Evolutionary conservation across 53 echinoderm and acorn worm genomes (phyloP).

Genomic region (Arbacia lixula): DNA sequence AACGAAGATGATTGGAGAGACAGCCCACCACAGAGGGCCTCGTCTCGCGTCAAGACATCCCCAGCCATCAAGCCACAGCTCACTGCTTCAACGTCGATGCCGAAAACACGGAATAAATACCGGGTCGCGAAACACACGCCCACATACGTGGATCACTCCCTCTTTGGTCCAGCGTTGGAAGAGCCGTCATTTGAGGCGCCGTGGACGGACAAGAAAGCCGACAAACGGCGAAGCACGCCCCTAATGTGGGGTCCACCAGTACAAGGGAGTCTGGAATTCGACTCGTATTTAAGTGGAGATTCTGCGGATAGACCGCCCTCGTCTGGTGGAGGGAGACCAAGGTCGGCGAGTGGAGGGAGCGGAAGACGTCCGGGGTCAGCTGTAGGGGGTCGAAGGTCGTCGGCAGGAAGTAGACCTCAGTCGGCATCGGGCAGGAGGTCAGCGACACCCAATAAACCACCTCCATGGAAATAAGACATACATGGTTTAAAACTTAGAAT

Average conservation of each 20-base stretch:
- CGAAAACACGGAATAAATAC: constrained; percentile 69
- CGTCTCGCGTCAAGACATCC: constrained; percentile 30
- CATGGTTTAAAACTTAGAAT: no score
- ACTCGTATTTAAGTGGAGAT: constrained; percentile 48
- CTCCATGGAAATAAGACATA: constrained; percentile 58
- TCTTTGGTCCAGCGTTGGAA: constrained; percentile 81
- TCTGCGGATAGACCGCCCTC: constrained; percentile 42
- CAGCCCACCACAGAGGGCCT: constrained; percentile 10
- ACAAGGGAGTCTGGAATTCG: constrained; percentile 69
- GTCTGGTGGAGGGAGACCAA: constrained; percentile 31
- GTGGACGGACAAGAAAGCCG: constrained; percentile 82
- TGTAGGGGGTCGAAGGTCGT: constrained; percentile 43
- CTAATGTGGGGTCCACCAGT: constrained; percentile 90
- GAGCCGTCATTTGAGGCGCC: constrained; percentile 81
- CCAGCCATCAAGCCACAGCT: constrained; percentile 48
- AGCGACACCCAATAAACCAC: constrained; percentile 54
- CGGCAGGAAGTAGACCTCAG: constrained; percentile 49
- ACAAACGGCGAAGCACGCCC: constrained; percentile 57
- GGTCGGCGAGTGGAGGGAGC: constrained; percentile 25
- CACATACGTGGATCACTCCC: constrained; percentile 79
- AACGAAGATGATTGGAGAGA: neutral
- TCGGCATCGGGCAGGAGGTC: constrained; percentile 65
- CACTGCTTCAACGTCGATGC: constrained; percentile 33
- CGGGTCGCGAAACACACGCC: constrained; percentile 46
- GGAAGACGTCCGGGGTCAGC: constrained; percentile 60